Base-by-base conservation (phyloP, 2,888 invertebrate species). In the Oscheius myriophilus region DNA sequence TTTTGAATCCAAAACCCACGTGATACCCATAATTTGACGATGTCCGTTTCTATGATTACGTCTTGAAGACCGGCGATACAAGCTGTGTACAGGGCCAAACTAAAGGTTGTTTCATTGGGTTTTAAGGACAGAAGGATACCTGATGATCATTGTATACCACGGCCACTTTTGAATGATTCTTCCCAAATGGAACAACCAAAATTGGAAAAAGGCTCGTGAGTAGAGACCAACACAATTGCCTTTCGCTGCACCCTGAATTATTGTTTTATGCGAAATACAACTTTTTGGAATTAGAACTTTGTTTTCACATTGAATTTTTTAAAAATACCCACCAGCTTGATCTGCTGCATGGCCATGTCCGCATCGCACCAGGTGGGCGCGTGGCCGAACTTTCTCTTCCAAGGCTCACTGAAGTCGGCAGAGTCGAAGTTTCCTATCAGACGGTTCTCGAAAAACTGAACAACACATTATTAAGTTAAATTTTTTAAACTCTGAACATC, bases 1-100 rank as follows among this genome's bases (percentile, higher is more conserved):
- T 9, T 3, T 14, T 33, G 21, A 12, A 25, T 16, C 3, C 42
- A 21, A 39, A 16, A 86, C 90, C 89, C 90, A 93, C 93, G 93
- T 91, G 94, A 94, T 87, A 95, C 93, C 95, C 96, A 96, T 78
- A 96, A 91, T 88, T 94, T 93, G 87, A 96, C 93, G 86, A 97
- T 93, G 88, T 94, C 92, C 73, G 95, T 94, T 89, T 96, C 95
- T 82, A 96, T 91, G 86, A 92, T 92, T 83, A 93, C 93, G 77
- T 94, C 93, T 89, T 96, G 96, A 83, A 98, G 91, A 75, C 96
- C 96, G 81, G 96, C 93, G 89, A 95, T 95, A 55, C 81, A 85
- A 21, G 81, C 89, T 93, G 94, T 65, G 66, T 78, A 80, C 1
- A 77, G 61, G 25, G 78, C 26, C 61, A 80, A 66, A 57, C 78